These are phyloP conservation scores for Polypterus bichir DNA, from an alignment of 2,113 vertebrate species.

Conservation along the genomic window DNA sequence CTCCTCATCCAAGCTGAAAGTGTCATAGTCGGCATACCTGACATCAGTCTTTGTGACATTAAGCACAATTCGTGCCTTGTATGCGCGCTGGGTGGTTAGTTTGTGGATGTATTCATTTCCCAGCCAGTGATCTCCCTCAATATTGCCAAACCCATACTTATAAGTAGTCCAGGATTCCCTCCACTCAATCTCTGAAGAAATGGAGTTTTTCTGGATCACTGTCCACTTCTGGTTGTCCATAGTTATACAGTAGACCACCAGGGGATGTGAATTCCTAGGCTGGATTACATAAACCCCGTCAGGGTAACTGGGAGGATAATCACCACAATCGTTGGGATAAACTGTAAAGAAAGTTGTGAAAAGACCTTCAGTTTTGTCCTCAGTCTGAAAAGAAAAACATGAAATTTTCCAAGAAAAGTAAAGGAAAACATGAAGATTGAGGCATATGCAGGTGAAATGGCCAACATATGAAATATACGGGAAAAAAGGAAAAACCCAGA, in stretches of 20 bases:
- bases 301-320: conserved; percentile 15
- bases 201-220: conserved; percentile 36
- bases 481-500: too few relatives aligned
- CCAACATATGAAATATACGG: too few relatives aligned
- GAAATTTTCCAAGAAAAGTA: too few relatives aligned
- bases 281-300: conserved; percentile 36
- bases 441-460: too few relatives aligned
- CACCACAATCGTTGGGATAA: conserved; percentile 29
- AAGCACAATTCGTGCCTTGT: conserved; percentile 33
- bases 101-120: conserved; percentile 38
- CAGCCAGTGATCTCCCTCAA: conserved; percentile 32
- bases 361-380: too few relatives aligned
- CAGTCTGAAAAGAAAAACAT: too few relatives aligned
- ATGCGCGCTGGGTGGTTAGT: conserved; percentile 28
- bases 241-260: conserved; percentile 32
- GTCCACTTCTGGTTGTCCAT: conserved; percentile 33
- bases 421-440: too few relatives aligned
- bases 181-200: conserved; percentile 21
- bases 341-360: too few relatives aligned
- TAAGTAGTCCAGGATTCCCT: conserved; percentile 38
- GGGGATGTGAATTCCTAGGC: conserved; percentile 25
- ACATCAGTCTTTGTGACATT: conserved; percentile 5
- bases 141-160: conserved; percentile 29
- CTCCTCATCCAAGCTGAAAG: conserved; percentile 29
- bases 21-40: conserved; percentile 21